Base-by-base conservation (phyloP, 2,888 invertebrate genomes). In the Mythimna vitellina region DNA sequence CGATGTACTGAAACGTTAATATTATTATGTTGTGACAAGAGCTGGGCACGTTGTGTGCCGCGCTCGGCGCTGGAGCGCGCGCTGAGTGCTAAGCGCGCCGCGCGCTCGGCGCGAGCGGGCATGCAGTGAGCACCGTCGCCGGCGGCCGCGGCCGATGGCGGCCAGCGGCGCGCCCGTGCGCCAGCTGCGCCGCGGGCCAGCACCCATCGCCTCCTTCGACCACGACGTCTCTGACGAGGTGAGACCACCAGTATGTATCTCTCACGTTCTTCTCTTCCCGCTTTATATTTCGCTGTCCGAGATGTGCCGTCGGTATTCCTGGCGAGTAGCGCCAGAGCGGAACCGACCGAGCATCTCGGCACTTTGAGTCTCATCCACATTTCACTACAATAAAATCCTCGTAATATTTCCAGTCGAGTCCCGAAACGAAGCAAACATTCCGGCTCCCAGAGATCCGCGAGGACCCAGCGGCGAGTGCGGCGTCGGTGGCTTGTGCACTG, bases 161-260 rank as follows among this genome's bases (percentile, higher is more conserved):
- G 87, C 85, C 80, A 80, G 89, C 88, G 90, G 90, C 87, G 92
- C 85, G 86, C 85, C 90, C 85, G 90, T 84, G 91, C 92, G 93
- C 84, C 98, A 98, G 96, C 97, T 97, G 96, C 98, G 98, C 94
- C 98, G 98, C 96, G 99, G 99, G 92, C 98, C 98, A 92, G 99
- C 99, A 90, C 99, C 99, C 92, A 98, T 99, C 95, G 99, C 99
- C 92, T 99, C 99, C 89, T 98, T 99, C 96, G 99, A 99, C 97
- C 95, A 95, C 94, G 98, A 98, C 97, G 97, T 97, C 93, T 98
- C 98, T 90, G 98, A 98, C 96, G 98, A 98, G 97, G 97, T 98
- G 92, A 92, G 92, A 74, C 89, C 84, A 58, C 95, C 96, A 92
- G 97, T 97, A 97, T 94, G 97, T 97, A 97, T 96, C 95, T 81